Evolutionary conservation across 2,797 vertebrate species (phyloP), one percentile per base, ranked within the genome.

Genomic region (Pempheris klunzingeri): DNA sequence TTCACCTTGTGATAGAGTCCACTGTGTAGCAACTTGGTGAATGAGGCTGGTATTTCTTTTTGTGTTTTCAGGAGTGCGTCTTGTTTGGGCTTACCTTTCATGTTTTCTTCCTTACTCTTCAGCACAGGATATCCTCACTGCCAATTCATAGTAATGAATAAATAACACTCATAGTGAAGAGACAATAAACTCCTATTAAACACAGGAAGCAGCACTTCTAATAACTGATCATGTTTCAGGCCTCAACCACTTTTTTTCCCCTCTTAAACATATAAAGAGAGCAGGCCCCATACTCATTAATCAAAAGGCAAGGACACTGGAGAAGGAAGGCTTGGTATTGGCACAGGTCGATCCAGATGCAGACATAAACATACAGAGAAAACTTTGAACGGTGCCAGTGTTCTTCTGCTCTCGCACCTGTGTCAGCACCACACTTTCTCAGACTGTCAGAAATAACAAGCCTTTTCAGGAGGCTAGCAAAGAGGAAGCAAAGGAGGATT

Each of bases 111-210:
- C 47, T 78, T 36, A 28, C 52, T 50, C 41, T 78, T 54, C 69
- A 78, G 74, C 20, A 66, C 80, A 91, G 83, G 83, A 88, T 83
- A 72, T 90, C 58, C 79, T 80, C 66, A 53, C 41, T 26, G 77
- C 77, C 79, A 86, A 20, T 28, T 75, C 69, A 17, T 61, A 66
- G 41, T 87, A 83, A 86, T 88, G 72, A 78, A 89, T 85, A 74
- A 86, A 82, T 77, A 88, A 82, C 68, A 80, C 38, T 80, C 65
- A 49, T 2, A 58, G 67, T 44, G 17, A 54, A 77, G 69, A 78
- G 80, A 88, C 87, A 85, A 89, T 84, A 89, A 85, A 90, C 84
- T 81, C 71, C 60, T 79, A 73, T 73, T 78, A 87, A 64, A 82
- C 63, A 85, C 76, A 78, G 83, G 87, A 90, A 88, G 77, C 59